Conservation (phyloP, 2,888 invertebrate species). For the Melikaiella ostensackeni region DNA sequence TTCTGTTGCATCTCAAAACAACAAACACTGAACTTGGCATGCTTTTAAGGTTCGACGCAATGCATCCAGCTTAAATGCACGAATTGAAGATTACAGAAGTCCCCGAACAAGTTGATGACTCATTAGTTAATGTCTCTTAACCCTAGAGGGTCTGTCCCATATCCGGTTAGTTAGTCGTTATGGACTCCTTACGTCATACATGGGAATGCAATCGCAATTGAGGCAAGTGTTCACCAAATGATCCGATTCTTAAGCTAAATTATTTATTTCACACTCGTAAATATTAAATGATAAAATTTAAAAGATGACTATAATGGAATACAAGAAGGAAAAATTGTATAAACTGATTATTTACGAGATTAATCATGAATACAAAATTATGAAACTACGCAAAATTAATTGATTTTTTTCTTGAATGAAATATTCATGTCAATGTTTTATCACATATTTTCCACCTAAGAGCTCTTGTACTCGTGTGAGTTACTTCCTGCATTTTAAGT, state of each 20-base stretch:
- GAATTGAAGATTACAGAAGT: slow-evolving; percentile 27
- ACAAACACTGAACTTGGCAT: too few relatives aligned
- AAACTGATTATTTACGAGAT: neutral
- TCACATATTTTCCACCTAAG: neutral
- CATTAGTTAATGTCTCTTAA: slow-evolving; percentile 36
- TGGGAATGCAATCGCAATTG: slow-evolving; percentile 1
- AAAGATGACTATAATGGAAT: neutral
- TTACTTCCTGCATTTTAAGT: slow-evolving; percentile 27
- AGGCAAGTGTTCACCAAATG: slow-evolving; percentile 4
- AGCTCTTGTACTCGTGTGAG: neutral
- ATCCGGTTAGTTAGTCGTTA: slow-evolving; percentile 8
- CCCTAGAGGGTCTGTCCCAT: slow-evolving; percentile 35
- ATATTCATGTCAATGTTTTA: neutral
- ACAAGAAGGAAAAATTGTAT: neutral
- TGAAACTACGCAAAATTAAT: neutral
- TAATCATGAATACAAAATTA: neutral
- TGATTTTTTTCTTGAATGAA: neutral
- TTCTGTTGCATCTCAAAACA: too few relatives aligned
- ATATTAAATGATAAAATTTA: too few relatives aligned
- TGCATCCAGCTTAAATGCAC: neutral
- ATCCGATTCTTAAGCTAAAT: neutral
- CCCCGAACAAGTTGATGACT: slow-evolving; percentile 29
- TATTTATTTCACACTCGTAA: too few relatives aligned
- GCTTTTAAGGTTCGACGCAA: neutral
- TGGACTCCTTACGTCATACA: neutral